Evolutionary conservation across 2,888 invertebrate genomes (phyloP), one percentile per base, ranked within the genome.

Genomic region (Polydrusus tereticollis): DNA sequence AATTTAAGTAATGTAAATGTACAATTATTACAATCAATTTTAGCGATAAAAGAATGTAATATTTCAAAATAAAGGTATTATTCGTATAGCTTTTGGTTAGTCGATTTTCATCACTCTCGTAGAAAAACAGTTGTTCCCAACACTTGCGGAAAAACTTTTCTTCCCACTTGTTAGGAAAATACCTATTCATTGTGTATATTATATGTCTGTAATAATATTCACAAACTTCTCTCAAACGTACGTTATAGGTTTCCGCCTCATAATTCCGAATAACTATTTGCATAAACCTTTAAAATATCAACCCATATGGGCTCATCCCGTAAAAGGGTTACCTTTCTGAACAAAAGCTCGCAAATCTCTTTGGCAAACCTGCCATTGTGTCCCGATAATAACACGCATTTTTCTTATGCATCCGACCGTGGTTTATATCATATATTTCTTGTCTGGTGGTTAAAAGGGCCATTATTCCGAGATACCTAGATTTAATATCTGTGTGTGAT

Each of bases 341-440:
- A 66, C 64, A 70, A 78, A 72, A 79, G 80, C 77, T 76, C 77
- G 77, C 79, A 81, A 81, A 81, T 81, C 81, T 81, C 79, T 79
- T 80, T 75, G 75, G 81, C 82, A 82, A 82, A 82, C 83, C 83
- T 84, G 81, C 84, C 80, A 83, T 85, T 85, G 83, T 85, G 76
- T 80, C 77, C 76, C 81, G 82, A 84, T 85, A 85, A 85, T 85
- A 83, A 84, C 85, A 84, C 83, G 81, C 85, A 86, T 86, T 86
- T 86, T 86, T 85, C 85, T 86, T 85, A 84, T 84, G 84, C 86
- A 86, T 82, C 82, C 84, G 85, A 86, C 85, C 86, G 85, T 86
- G 85, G 84, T 86, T 86, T 86, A 86, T 86, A 86, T 83, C 84
- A 76, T 77, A 86, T 86, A 85, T 84, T 73, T 73, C 73, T 69